phyloP scores from a whole-genome alignment of 2,797 vertebrate species.

The Coranthus polyacanthus region DNA sequence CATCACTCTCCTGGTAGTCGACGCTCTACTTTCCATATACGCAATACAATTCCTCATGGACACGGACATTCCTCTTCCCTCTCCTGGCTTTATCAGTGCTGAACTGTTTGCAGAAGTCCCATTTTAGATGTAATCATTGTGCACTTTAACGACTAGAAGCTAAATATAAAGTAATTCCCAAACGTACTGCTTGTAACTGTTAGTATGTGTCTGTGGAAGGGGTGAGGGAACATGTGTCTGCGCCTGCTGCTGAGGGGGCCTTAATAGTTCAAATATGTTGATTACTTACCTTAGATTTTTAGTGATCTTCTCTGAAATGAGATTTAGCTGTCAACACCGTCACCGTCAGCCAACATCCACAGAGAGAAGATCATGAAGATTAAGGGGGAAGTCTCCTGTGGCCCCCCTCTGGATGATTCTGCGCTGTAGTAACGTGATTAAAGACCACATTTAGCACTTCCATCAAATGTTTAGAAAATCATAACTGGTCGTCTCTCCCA shows the following conservation, averaged over 20 bases:
- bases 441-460: slow-evolving; percentile 52
- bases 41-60: slow-evolving; percentile 63
- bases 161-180: slow-evolving; percentile 60
- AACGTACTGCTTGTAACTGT: slow-evolving; percentile 37
- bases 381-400: slow-evolving; percentile 37
- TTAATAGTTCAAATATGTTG: slow-evolving; percentile 41
- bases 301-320: slow-evolving; percentile 51
- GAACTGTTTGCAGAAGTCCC: slow-evolving; percentile 70
- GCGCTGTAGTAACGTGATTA: slow-evolving; percentile 51
- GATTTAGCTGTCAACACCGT: slow-evolving; percentile 61
- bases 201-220: slow-evolving; percentile 16
- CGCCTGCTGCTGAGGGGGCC: slow-evolving; percentile 21
- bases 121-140: slow-evolving; percentile 60
- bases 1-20: slow-evolving; percentile 65
- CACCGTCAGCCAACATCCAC: slow-evolving; percentile 55
- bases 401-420: slow-evolving; percentile 60
- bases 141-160: slow-evolving; percentile 34
- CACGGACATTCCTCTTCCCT: slow-evolving; percentile 58
- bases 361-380: slow-evolving; percentile 36
- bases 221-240: slow-evolving; percentile 53
- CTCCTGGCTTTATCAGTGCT: slow-evolving; percentile 65
- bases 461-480: slow-evolving; percentile 52
- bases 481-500: slow-evolving; percentile 40
- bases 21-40: slow-evolving; percentile 57
- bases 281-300: slow-evolving; percentile 45